These are phyloP conservation scores for Pectinophora gossypiella DNA, from an alignment of 1,140 invertebrate genomes.

Conservation along the genomic window DNA sequence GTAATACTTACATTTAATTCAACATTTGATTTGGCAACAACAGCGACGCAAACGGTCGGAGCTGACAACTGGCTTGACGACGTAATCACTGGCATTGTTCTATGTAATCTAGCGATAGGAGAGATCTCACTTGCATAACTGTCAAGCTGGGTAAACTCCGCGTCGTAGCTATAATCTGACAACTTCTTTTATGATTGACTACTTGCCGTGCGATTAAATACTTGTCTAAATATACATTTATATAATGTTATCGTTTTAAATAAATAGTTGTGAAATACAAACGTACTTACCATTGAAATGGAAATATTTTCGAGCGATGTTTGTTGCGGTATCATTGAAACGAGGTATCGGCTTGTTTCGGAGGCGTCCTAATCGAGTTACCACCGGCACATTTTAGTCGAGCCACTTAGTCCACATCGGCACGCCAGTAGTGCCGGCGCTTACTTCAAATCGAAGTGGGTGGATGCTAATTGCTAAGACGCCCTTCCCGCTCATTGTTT, in stretches of 20 bases:
- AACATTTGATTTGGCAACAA: slow-evolving; percentile 62
- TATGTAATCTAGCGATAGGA: slow-evolving; percentile 61
- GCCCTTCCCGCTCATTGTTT: slow-evolving; percentile 73
- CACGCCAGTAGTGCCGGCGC: slow-evolving; percentile 33
- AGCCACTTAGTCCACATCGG: slow-evolving; percentile 49
- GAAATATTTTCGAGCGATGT: slow-evolving; percentile 27
- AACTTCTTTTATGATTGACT: slow-evolving; percentile 51
- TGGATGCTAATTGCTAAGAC: slow-evolving; percentile 68
- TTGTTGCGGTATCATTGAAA: not conserved
- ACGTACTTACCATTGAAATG: slow-evolving; percentile 23
- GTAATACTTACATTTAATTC: slow-evolving; percentile 49
- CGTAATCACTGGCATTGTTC: slow-evolving; percentile 64
- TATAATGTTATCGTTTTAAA: slow-evolving; percentile 35
- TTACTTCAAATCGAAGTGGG: slow-evolving; percentile 54
- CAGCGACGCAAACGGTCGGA: too few species aligned
- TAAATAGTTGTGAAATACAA: slow-evolving; percentile 47
- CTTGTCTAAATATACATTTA: slow-evolving; percentile 38
- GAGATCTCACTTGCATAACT: slow-evolving; percentile 63
- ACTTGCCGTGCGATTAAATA: slow-evolving; percentile 41
- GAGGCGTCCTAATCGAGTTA: slow-evolving; percentile 39
- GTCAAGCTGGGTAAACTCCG: slow-evolving; percentile 48
- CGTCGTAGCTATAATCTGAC: slow-evolving; percentile 53
- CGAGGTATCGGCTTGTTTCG: slow-evolving; percentile 10
- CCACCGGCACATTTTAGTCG: slow-evolving; percentile 48
- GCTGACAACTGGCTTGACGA: slow-evolving; percentile 56